Conservation (phyloP, 2,797 vertebrate genomes). For the Carduelis carduelis region DNA sequence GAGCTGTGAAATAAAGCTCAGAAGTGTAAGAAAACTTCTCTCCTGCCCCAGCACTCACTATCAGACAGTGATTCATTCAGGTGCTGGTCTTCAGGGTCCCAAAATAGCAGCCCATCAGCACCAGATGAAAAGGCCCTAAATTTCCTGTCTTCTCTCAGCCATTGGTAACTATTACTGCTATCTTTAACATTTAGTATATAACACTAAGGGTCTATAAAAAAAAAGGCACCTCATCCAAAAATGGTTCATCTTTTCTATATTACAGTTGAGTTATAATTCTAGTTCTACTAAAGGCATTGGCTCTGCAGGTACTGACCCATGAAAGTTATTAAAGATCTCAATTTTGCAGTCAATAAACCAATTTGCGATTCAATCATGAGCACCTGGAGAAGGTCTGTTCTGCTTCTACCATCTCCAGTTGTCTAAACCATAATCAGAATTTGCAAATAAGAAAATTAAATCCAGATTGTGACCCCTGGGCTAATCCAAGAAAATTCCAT, state of each 20-base stretch:
- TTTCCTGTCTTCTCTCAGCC: background rate
- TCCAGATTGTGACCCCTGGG: background rate
- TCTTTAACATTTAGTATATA: background rate
- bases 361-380: background rate
- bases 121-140: background rate
- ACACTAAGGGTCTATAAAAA: background rate
- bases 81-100: background rate
- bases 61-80: background rate
- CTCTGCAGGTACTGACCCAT: background rate
- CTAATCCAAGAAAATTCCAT: background rate
- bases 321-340: conserved; percentile 27
- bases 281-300: background rate
- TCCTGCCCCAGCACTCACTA: background rate
- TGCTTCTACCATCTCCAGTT: background rate
- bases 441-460: background rate
- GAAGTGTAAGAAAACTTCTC: background rate
- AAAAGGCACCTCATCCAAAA: conserved; percentile 1
- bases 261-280: conserved; percentile 1
- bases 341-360: background rate
- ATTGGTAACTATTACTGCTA: background rate
- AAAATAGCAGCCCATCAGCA: background rate
- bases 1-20: background rate
- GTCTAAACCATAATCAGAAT: background rate
- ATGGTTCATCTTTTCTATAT: background rate
- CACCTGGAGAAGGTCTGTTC: background rate